Base-by-base conservation (phyloP, 2,797 vertebrate genomes). In the Australoheros facetus region DNA sequence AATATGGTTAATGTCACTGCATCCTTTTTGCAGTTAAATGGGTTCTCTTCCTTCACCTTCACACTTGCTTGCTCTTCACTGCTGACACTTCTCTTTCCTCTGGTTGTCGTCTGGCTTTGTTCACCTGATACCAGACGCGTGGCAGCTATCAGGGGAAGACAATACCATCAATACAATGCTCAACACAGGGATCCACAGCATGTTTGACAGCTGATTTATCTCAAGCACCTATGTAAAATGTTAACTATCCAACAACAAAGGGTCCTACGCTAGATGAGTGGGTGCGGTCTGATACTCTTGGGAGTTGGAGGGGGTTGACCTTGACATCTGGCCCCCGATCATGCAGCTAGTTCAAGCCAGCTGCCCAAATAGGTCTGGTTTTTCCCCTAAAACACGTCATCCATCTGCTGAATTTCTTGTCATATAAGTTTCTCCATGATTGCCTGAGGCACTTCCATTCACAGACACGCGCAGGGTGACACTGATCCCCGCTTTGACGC, bases 381-480 rank as follows among this genome's bases (percentile, higher is more conserved):
- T 93, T 90, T 62, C 59, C 82, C 70, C 55, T 70, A 85, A 90
- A 95, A 89, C 83, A 80, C 92, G 91, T 89, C 89, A 90, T 91
- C 95, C 95, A 95, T 94, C 94, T 96, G 94, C 86, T 87, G 86
- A 95, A 93, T 87, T 94, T 95, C 92, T 88, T 86, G 87, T 88
- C 89, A 90, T 87, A 70, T 32, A 82, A 69, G 88, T 86, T 89
- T 92, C 85, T 81, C 78, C 77, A 71, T 78, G 85, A 92, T 84
- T 60, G 89, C 93, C 89, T 8, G 75, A 71, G 92, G 93, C 94
- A 30, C 73, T 83, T 91, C 85, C 85, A 90, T 88, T 94, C 79
- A 90, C 73, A 81, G 92, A 91, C 92, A 88, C 78, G 94, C 95
- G 95, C 93, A 0, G 86, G 80, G 82, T 88, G 92, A 93, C 93